A percentile compares a stretch with the other conserved stretches of the same genome.
These are phyloP conservation scores for Sakesphorus luctuosus DNA, from an alignment of 2,113 vertebrate species.

Conservation along the genomic window DNA sequence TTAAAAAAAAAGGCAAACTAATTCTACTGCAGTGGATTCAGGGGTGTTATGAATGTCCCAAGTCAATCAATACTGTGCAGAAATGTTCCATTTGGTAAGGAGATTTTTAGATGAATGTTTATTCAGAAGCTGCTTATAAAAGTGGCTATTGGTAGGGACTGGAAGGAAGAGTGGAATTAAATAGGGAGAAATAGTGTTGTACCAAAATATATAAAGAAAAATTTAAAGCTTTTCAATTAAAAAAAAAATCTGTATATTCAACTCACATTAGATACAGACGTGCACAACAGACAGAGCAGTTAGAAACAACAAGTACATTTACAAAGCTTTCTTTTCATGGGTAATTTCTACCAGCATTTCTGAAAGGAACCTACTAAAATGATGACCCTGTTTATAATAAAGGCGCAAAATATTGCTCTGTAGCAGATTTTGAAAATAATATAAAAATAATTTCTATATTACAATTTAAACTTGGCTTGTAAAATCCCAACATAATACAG, in stretches of 20 bases:
- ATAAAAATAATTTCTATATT: constrained; percentile 87
- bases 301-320: constrained; percentile 53
- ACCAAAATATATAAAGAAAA: constrained; percentile 58
- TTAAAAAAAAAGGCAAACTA: background rate
- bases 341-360: constrained; percentile 65
- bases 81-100: constrained; percentile 21
- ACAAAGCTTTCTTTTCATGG: constrained; percentile 57
- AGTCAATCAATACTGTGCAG: background rate
- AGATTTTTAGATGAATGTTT: constrained; percentile 3
- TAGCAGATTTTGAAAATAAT: constrained; percentile 80
- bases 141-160: background rate
- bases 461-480: constrained; percentile 82
- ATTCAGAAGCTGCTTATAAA: constrained; percentile 46
- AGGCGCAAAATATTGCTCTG: constrained; percentile 81
- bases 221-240: constrained; percentile 57
- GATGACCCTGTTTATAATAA: constrained; percentile 76
- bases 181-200: background rate
- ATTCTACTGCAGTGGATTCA: background rate
- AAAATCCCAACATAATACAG: constrained; percentile 79
- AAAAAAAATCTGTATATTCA: constrained; percentile 56
- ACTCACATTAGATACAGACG: constrained; percentile 45
- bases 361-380: constrained; percentile 65
- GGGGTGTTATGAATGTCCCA: background rate
- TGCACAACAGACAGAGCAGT: constrained; percentile 64
- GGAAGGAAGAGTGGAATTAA: background rate